These are phyloP conservation scores for Caenorhabditis inopinata DNA, from an alignment of 1,140 invertebrate species.

Conservation along the genomic window DNA sequence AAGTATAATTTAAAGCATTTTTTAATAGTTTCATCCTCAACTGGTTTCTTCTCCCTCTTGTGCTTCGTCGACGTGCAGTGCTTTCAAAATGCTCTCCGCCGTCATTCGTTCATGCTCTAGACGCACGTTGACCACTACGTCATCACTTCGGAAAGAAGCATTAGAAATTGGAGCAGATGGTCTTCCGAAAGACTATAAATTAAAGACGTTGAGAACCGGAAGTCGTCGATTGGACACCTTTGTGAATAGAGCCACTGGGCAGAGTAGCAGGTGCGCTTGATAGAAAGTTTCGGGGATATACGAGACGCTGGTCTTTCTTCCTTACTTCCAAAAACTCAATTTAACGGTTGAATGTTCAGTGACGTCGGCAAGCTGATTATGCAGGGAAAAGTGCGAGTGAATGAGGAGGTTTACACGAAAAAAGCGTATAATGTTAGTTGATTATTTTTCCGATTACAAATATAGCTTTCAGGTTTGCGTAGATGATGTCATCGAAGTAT, in stretches of 20 bases:
- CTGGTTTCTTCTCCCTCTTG: not conserved
- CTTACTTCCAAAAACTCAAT: too few species aligned
- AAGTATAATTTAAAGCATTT: too few species aligned
- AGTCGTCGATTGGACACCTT: conserved; percentile 52
- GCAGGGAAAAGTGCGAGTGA: conserved; percentile 50
- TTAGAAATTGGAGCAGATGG: conserved; percentile 47
- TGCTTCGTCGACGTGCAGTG: not conserved
- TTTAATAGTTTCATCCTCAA: too few species aligned
- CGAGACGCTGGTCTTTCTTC: too few species aligned
- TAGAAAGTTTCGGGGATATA: too few species aligned
- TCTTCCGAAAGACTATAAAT: conserved; percentile 54
- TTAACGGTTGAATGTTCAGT: not conserved
- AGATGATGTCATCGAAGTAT: conserved; percentile 47
- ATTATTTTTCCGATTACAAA: not conserved
- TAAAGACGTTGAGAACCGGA: conserved; percentile 39
- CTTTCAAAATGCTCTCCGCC: not conserved
- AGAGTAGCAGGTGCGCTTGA: conserved; percentile 47
- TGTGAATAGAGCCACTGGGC: conserved; percentile 48
- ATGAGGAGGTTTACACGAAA: conserved; percentile 49
- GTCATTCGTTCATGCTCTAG: not conserved
- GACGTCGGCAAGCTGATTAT: conserved; percentile 42
- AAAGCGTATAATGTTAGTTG: conserved; percentile 54
- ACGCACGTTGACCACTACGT: not conserved
- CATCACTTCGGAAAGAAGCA: not conserved
- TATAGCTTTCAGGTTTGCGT: conserved; percentile 43